Percentiles rank a stretch among this genome's conserved stretches.
phyloP scores from a whole-genome alignment of 2,797 vertebrate species.

The Sphenopsis melanotis region DNA sequence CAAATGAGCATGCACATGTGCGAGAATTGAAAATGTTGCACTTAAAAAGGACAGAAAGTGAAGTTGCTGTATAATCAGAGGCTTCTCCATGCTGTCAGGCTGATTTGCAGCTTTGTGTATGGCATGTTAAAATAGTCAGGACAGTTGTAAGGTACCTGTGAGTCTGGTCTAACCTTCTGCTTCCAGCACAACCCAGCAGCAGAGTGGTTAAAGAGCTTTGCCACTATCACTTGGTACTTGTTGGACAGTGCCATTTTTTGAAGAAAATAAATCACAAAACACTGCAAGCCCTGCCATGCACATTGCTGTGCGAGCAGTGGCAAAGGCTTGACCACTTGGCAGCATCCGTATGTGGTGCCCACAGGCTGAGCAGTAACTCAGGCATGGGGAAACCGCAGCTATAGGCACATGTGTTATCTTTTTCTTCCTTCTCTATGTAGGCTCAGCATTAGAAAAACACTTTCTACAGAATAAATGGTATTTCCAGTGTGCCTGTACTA shows the following conservation, averaged over 20 bases:
- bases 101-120: background rate
- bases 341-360: background rate
- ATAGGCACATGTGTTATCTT: background rate
- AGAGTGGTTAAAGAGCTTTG: constrained; percentile 37
- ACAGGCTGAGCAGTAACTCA: constrained; percentile 30
- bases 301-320: background rate
- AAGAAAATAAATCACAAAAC: constrained; percentile 33
- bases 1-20: constrained; percentile 56
- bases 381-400: background rate
- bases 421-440: background rate
- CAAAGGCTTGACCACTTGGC: constrained; percentile 31
- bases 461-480: constrained; percentile 21
- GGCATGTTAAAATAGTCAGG: background rate
- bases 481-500: background rate
- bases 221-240: background rate
- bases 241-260: constrained; percentile 30
- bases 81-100: background rate
- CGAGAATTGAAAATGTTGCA: constrained; percentile 44
- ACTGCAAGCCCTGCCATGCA: constrained; percentile 13
- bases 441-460: background rate
- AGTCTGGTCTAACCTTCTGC: background rate
- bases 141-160: background rate
- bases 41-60: constrained; percentile 54
- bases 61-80: constrained; percentile 42
- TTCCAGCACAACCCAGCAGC: background rate